Base-by-base conservation (phyloP, 2,113 vertebrate species). In the Brachirus orientalis region DNA sequence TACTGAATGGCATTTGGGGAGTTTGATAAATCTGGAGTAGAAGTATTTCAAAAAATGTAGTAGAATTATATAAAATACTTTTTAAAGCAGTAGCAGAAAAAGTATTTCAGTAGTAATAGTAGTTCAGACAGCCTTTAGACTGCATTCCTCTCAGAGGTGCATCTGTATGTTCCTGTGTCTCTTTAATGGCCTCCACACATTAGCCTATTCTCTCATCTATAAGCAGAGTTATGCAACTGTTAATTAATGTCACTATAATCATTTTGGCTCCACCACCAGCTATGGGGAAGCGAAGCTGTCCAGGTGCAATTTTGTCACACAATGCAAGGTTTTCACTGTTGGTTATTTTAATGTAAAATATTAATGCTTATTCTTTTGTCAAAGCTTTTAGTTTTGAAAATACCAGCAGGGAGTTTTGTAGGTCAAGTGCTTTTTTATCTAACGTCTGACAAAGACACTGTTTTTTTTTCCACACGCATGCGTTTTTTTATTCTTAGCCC, bases 191-290 rank as follows among this genome's bases (percentile, higher is more conserved):
- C 33, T 52, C 14, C 44, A 50, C 60, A 72, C 76, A 79, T 82
- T 65, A 75, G 59, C 47, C 67, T 60, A 73, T 47, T 67, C 77
- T 71, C 76, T 83, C 72, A 72, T 78, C 80, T 85, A 89, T 62
- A 84, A 75, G 54, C 83, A 84, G 71, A 67, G 84, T 87, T 86
- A 86, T 79, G 79, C 82, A 87, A 89, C 79, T 84, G 80, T 88
- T 88, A 87, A 89, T 88, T 86, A 87, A 86, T 73, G 84, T 90
- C 85, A 85, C 63, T 77, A 75, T 85, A 82, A 88, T 84, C 79
- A 52, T 75, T 50, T 86, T 69, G 28, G 75, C 46, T 83, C 53
- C 67, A 38, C 44, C 55, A 20, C 47, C 57, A 80, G 75, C 87
- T 89, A 89, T 86, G 57, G 64, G 69, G 6, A 86, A 79, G 79